These are phyloP conservation scores for Pocota personata DNA, from an alignment of 2,888 invertebrate genomes.

Conservation along the genomic window DNA sequence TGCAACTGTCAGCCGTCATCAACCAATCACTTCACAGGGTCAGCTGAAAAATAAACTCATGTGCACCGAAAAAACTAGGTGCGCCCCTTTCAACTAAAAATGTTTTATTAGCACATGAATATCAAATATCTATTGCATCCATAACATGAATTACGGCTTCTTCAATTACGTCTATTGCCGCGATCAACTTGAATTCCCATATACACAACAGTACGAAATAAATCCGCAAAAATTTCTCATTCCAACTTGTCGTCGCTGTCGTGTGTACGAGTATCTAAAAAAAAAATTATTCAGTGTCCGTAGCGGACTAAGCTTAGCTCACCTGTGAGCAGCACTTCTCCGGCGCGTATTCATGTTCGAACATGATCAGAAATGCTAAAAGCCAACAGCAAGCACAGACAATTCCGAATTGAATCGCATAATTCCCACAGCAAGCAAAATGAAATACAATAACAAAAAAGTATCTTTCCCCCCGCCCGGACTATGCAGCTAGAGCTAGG, in stretches of 20 bases:
- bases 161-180: conserved; percentile 66
- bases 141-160: conserved; percentile 64
- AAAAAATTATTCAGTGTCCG: conserved; percentile 39
- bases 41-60: background rate
- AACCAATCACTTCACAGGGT: conserved; percentile 17
- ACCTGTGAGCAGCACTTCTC: conserved; percentile 52
- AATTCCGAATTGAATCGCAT: conserved; percentile 61
- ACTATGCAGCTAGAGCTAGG: background rate
- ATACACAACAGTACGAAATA: conserved; percentile 40
- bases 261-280: background rate
- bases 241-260: conserved; percentile 52
- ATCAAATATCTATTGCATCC: conserved; percentile 65
- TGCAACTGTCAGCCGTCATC: background rate
- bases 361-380: conserved; percentile 71
- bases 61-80: conserved; percentile 47
- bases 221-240: conserved; percentile 64
- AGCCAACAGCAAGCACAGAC: conserved; percentile 40
- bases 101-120: conserved; percentile 27
- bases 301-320: conserved; percentile 29
- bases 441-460: conserved; percentile 34
- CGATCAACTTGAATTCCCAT: conserved; percentile 45
- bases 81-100: conserved; percentile 34
- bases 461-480: background rate
- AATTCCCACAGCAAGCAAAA: conserved; percentile 66
- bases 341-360: conserved; percentile 63